Evolutionary conservation across 2,113 vertebrate species (phyloP), one percentile per base, ranked within the genome.

Genomic region (Condylura cristata): DNA sequence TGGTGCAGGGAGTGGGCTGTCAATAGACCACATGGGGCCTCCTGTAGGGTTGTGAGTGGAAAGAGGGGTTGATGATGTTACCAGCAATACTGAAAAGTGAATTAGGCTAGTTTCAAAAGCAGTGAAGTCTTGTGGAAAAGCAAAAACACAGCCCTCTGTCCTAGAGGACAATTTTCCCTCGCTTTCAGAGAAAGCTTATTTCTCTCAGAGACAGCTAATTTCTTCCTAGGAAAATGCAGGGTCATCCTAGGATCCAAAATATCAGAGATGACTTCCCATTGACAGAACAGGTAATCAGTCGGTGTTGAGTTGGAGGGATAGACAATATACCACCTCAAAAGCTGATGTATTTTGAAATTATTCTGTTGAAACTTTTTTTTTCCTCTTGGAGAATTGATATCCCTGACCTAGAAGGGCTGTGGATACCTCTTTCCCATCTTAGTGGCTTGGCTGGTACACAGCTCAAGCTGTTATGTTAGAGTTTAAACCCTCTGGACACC

Each of bases 91-190:
- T 48, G 34, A 53, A 91, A 66, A 95, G 71, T 74, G 83, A 94
- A 89, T 70, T 80, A 74, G 30, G 66, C 34, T 39, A 83, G 51
- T 76, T 96, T 96, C 87, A 90, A 94, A 96, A 92, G 61, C n/a
- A 37, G 53, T 41, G 11, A 76, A 18, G n/a, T 58, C 17, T 9
- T 18, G 26, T 66, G n/a, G 61, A 53, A 93, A 66, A 92, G 39
- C 66, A 94, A 22, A 89, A 83, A 70, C 30, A 22, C 12, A 71
- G 80, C 8, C 30, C 2, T 70, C 61, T 60, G 18, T 17, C 63
- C 30, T 48, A 32, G 48, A 90, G 17, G 70, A 89, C 53, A 58
- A 89, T 88, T 66, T 51, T 65, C 41, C 34, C 66, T 79, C 39
- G 70, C 3, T 95, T 92, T 65, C 65, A 75, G 24, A 94, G 79